Conservation (phyloP, 2,113 vertebrate species). For the Pelusios castaneus region DNA sequence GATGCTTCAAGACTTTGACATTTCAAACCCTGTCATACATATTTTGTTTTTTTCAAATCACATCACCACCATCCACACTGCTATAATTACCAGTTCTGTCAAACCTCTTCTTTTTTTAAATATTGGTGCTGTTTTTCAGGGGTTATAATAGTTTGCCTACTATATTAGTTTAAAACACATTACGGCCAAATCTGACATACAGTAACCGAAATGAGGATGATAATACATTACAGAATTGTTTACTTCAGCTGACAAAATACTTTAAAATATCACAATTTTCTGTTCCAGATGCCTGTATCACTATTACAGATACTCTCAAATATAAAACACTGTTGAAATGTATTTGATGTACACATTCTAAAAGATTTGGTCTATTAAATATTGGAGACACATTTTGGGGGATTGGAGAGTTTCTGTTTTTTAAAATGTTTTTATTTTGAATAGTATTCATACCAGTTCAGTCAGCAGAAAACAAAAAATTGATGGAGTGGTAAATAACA, state of each 20-base stretch:
- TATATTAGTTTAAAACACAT: background rate
- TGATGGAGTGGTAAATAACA: background rate
- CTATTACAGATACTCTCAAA: background rate
- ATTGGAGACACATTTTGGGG: background rate
- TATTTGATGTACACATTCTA: background rate
- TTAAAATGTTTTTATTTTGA: background rate
- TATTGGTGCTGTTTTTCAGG: background rate
- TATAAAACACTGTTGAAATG: background rate
- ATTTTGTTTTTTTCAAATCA: background rate
- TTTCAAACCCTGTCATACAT: background rate
- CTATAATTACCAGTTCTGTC: background rate
- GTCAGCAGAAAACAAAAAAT: background rate
- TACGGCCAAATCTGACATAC: background rate
- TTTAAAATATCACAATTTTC: background rate
- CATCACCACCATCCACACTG: background rate
- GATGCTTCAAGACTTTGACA: background rate
- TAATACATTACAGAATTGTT: background rate
- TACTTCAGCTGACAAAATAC: background rate
- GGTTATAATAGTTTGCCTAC: background rate
- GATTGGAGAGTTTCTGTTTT: background rate
- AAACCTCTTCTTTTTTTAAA: background rate
- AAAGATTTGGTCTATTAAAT: background rate
- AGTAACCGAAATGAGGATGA: background rate
- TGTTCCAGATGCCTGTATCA: accelerated
- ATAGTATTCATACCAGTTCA: accelerated